Percentiles rank a stretch among this genome's conserved stretches.
phyloP scores from a whole-genome alignment of 2,797 vertebrate genomes.

The Microchirus variegatus region DNA sequence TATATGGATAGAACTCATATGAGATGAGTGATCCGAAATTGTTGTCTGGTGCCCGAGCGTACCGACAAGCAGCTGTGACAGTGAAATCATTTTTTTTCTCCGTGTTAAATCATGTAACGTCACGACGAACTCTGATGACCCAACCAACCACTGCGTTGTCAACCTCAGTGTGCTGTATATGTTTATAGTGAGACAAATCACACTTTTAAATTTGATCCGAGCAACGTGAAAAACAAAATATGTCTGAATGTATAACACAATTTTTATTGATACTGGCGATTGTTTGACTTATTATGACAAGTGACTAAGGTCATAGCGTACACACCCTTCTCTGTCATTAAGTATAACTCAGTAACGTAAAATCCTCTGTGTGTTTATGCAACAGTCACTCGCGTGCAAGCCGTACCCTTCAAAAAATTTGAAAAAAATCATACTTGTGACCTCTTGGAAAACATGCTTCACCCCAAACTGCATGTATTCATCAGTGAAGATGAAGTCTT shows the following conservation, averaged over 20 bases:
- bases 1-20: conserved; percentile 16
- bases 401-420: neutral
- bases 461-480: conserved; percentile 2
- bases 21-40: conserved; percentile 29
- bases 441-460: conserved; percentile 6
- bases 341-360: conserved; percentile 16
- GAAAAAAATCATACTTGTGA: neutral
- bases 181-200: conserved; percentile 10
- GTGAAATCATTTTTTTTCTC: conserved; percentile 44
- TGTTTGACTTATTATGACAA: conserved; percentile 48
- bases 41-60: conserved; percentile 27
- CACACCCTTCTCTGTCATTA: conserved; percentile 19
- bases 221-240: conserved; percentile 28
- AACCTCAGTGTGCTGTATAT: neutral
- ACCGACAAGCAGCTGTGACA: conserved; percentile 40
- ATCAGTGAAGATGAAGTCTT: no score
- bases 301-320: conserved; percentile 40
- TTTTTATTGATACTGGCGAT: conserved; percentile 25
- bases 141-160: neutral
- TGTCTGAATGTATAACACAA: conserved; percentile 31
- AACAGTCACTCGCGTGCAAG: conserved; percentile 10
- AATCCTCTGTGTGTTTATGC: conserved; percentile 13
- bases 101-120: conserved; percentile 20
- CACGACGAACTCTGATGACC: conserved; percentile 11
- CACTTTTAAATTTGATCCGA: conserved; percentile 11